phyloP scores from a whole-genome alignment of 2,113 vertebrate genomes.

The Accipiter virgatus region DNA sequence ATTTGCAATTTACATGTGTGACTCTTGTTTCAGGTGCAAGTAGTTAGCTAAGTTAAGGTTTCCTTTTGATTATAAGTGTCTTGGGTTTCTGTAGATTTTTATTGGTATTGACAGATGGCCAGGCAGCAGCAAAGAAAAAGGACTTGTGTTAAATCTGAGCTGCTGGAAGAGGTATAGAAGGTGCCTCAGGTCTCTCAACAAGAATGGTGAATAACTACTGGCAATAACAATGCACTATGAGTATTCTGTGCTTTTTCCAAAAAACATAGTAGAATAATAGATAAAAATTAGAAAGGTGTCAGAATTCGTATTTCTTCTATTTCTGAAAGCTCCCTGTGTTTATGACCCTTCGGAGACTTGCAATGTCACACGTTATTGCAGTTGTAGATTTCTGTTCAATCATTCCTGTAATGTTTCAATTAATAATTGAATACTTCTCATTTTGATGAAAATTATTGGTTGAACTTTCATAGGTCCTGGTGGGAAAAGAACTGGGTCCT shows the following conservation, averaged over 20 bases:
- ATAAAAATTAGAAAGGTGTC: neutral
- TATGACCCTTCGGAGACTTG: neutral
- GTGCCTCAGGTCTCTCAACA: neutral
- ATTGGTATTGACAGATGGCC: neutral
- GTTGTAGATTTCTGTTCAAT: neutral
- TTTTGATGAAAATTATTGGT: neutral
- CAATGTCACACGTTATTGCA: neutral
- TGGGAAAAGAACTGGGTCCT: neutral
- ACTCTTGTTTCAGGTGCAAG: neutral
- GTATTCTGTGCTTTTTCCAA: neutral
- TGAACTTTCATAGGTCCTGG: neutral
- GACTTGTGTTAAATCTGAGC: neutral
- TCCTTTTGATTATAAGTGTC: neutral
- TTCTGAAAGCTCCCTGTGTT: neutral
- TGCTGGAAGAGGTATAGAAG: neutral
- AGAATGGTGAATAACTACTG: neutral
- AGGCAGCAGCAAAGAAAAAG: neutral
- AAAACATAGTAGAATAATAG: neutral
- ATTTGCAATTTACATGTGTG: neutral
- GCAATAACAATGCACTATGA: neutral
- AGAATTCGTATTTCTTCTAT: neutral
- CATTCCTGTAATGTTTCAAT: neutral
- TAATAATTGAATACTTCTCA: neutral
- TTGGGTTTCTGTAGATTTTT: neutral
- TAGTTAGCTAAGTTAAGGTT: neutral